Evolutionary conservation across 2,888 invertebrate species (phyloP).

Genomic region (Cryptocheilus praepositus): DNA sequence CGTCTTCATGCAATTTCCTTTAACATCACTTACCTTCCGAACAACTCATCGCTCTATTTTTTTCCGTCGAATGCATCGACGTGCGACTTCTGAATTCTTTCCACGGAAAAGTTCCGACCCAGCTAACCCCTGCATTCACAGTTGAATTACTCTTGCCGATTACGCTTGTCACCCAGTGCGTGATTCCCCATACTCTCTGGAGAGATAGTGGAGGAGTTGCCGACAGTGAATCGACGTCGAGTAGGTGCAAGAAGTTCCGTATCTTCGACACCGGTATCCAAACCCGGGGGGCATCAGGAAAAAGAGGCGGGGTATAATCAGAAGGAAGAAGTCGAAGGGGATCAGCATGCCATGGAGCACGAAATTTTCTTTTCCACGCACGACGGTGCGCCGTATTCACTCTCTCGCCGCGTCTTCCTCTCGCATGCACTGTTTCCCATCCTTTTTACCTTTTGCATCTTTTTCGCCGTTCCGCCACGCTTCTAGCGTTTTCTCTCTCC

Average conservation of each 20-base stretch:
- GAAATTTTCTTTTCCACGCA: constrained; percentile 39
- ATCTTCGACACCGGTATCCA: constrained; percentile 2
- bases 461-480: constrained; percentile 8
- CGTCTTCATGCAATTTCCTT: too few relatives aligned
- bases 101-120: too few relatives aligned
- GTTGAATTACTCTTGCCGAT: too few relatives aligned
- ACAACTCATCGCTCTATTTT: too few relatives aligned
- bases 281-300: constrained; percentile 2
- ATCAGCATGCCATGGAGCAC: constrained; percentile 36
- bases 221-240: constrained; percentile 1
- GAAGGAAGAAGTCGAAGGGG: constrained; percentile 29
- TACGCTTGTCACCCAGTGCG: too few relatives aligned
- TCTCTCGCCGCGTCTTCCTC: constrained; percentile 21
- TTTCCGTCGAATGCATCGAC: too few relatives aligned
- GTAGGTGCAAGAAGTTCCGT: constrained; percentile 18
- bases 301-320: constrained; percentile 27
- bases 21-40: too few relatives aligned
- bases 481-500: constrained; percentile 7
- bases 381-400: constrained; percentile 24
- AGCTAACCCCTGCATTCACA: too few relatives aligned
- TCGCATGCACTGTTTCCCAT: constrained; percentile 13
- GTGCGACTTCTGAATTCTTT: too few relatives aligned
- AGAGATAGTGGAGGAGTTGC: too few relatives aligned
- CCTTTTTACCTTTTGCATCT: not conserved
- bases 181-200: too few relatives aligned